Evolutionary conservation across 2,113 vertebrate genomes (phyloP).

Genomic region (Cyphomyrus plagiostoma): DNA sequence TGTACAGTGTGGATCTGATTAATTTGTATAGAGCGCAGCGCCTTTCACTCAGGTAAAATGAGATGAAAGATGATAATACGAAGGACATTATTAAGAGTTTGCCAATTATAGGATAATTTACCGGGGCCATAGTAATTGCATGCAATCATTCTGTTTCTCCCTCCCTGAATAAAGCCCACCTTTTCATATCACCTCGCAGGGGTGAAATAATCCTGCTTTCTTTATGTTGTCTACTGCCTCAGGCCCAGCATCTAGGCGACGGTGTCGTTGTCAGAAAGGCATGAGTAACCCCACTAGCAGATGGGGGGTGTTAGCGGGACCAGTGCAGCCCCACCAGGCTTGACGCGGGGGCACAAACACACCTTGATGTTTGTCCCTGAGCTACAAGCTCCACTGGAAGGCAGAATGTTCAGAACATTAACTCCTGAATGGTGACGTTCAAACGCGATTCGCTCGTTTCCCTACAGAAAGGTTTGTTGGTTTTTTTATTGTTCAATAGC

Average conservation of each 20-base stretch:
- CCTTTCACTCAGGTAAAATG: background rate
- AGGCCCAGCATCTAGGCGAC: background rate
- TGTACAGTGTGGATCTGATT: background rate
- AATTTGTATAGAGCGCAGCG: background rate
- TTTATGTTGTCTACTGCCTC: background rate
- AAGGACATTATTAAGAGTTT: constrained; percentile 10
- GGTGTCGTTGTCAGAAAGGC: background rate
- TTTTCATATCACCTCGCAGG: background rate
- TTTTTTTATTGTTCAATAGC: background rate
- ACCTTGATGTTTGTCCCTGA: background rate
- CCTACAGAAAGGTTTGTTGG: background rate
- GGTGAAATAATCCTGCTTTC: background rate
- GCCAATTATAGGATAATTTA: constrained; percentile 12
- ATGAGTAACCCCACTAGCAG: background rate
- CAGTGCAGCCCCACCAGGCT: background rate
- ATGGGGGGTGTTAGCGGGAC: background rate
- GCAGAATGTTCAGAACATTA: background rate
- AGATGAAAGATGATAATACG: constrained; percentile 13
- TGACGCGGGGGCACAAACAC: background rate
- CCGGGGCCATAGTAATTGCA: background rate
- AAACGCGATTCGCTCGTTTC: background rate
- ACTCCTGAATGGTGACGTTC: background rate
- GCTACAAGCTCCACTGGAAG: background rate
- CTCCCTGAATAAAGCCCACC: background rate
- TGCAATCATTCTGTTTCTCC: background rate